A percentile compares a stretch with the other conserved stretches of the same genome.
Conservation (phyloP, 2,797 vertebrate species). For the Nothura maculosa region DNA sequence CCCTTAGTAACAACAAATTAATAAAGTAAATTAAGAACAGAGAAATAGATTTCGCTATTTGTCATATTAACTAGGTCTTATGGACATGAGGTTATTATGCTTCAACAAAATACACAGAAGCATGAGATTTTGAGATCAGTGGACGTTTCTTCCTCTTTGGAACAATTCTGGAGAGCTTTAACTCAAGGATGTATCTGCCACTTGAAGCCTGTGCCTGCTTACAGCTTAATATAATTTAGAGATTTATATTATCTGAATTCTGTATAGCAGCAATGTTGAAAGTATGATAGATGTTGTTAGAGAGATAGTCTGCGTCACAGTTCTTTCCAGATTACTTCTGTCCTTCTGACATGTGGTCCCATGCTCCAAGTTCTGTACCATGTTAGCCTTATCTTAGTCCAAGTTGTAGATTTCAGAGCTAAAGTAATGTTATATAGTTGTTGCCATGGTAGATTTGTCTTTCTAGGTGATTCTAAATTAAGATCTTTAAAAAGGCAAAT, state of each 20-base stretch:
- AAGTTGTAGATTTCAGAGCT: neutral
- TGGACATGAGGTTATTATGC: neutral
- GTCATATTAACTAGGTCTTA: neutral
- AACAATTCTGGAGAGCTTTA: neutral
- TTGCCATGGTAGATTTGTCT: neutral
- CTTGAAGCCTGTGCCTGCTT: neutral
- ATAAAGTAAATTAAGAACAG: neutral
- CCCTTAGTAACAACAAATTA: neutral
- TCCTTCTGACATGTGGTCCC: neutral
- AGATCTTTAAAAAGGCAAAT: neutral
- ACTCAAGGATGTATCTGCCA: neutral
- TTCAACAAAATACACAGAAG: neutral
- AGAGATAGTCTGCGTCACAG: neutral
- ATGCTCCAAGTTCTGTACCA: accelerated
- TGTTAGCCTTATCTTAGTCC: neutral
- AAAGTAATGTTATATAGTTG: neutral
- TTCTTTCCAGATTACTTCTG: neutral
- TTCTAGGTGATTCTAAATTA: neutral
- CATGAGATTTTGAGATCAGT: neutral
- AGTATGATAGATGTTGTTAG: neutral
- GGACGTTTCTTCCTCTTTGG: neutral
- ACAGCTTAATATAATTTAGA: neutral
- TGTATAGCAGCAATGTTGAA: neutral
- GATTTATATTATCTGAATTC: neutral
- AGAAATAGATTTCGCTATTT: neutral